phyloP scores from a whole-genome alignment of 2,797 vertebrate genomes.

The Periophthalmus magnuspinnatus region DNA sequence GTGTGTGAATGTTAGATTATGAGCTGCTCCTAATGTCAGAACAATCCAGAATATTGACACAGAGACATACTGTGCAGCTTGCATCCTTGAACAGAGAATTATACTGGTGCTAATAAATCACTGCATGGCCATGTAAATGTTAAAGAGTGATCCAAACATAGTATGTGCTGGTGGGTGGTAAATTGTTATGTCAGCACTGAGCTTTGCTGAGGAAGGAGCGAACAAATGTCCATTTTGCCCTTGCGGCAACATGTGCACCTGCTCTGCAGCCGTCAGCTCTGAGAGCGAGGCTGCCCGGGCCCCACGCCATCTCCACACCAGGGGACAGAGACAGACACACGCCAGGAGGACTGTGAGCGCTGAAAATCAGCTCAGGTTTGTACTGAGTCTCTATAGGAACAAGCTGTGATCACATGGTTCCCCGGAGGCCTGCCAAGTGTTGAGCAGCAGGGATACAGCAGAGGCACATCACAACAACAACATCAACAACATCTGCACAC shows the following conservation, averaged over 20 bases:
- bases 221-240: conserved; percentile 67
- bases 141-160: conserved; percentile 63
- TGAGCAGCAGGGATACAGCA: conserved; percentile 72
- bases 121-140: conserved; percentile 61
- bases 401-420: conserved; percentile 46
- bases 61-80: conserved; percentile 24
- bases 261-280: conserved; percentile 41
- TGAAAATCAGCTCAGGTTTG: conserved; percentile 62
- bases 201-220: conserved; percentile 64
- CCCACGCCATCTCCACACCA: conserved; percentile 33
- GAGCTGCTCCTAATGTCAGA: background rate
- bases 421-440: conserved; percentile 64
- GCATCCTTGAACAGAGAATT: conserved; percentile 43
- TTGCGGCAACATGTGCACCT: conserved; percentile 68
- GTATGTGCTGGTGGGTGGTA: conserved; percentile 55
- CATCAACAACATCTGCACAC: conserved; percentile 48
- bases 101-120: conserved; percentile 59
- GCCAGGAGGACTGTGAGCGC: conserved; percentile 49
- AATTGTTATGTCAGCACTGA: conserved; percentile 69
- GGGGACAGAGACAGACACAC: conserved; percentile 50
- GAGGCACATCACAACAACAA: conserved; percentile 47
- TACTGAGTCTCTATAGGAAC: conserved; percentile 47
- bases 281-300: conserved; percentile 35
- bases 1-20: background rate
- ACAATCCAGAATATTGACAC: conserved; percentile 4